Percentiles rank a stretch among this genome's conserved stretches.
Evolutionary conservation across 1,140 invertebrate species (phyloP).

Genomic region (Drosophila auraria): DNA sequence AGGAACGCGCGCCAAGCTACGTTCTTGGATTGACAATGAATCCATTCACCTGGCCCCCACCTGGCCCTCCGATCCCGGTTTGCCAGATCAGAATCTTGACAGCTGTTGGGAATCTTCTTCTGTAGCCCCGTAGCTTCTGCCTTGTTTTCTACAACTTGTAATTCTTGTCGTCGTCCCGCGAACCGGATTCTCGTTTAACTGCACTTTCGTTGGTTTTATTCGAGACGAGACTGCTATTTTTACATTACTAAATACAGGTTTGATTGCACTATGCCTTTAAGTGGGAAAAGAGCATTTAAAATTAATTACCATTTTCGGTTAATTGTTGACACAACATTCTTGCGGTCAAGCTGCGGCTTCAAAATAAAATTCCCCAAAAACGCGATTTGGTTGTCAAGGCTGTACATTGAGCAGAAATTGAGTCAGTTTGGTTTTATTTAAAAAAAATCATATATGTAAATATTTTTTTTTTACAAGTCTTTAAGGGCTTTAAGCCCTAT

Average conservation of each 20-base stretch:
- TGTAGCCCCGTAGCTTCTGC: conserved; percentile 9
- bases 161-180: conserved; percentile 24
- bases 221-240: conserved; percentile 29
- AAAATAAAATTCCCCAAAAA: conserved; percentile 35
- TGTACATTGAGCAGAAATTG: conserved; percentile 17
- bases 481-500: too few species aligned
- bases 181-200: conserved; percentile 74
- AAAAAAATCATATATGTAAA: neutral
- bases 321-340: conserved; percentile 69
- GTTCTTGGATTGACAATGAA: conserved; percentile 54
- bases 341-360: conserved; percentile 45
- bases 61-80: neutral
- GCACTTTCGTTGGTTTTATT: conserved; percentile 65
- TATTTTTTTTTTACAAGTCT: neutral
- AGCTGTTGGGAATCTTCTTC: conserved; percentile 28
- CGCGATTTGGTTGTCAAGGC: conserved; percentile 54
- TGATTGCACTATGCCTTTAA: conserved; percentile 47
- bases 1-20: conserved; percentile 62
- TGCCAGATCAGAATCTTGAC: conserved; percentile 41
- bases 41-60: conserved; percentile 1
- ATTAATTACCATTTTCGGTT: conserved; percentile 58
- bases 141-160: conserved; percentile 37
- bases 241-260: conserved; percentile 55
- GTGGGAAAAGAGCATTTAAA: conserved; percentile 58
- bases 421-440: neutral